phyloP scores from a whole-genome alignment of 2,797 vertebrate genomes.

The Mionectes olivaceus region DNA sequence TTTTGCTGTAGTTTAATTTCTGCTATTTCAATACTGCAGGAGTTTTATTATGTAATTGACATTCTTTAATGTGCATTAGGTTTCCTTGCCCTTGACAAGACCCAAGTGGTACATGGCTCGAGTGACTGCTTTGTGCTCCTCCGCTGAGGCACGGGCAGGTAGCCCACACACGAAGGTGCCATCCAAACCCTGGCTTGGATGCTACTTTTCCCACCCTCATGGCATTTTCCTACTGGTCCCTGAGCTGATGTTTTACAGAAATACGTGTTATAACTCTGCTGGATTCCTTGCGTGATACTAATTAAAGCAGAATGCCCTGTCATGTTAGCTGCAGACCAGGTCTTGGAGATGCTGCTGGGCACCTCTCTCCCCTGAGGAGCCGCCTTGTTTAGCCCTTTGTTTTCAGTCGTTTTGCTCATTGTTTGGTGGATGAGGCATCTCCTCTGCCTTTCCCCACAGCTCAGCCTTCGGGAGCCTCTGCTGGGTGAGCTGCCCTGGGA shows the following conservation, averaged over 20 bases:
- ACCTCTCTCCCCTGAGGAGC: background rate
- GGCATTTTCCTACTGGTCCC: background rate
- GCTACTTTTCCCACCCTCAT: background rate
- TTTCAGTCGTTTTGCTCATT: background rate
- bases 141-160: background rate
- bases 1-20: background rate
- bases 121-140: background rate
- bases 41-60: background rate
- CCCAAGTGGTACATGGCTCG: fast-evolving
- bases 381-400: background rate
- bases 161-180: fast-evolving
- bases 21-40: background rate
- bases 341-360: background rate
- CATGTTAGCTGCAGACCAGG: background rate
- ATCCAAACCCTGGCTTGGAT: background rate
- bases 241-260: background rate
- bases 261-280: fast-evolving
- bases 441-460: background rate
- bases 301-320: background rate
- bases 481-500: background rate
- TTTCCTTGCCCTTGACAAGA: background rate
- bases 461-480: background rate
- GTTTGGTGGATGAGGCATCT: background rate
- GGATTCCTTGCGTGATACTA: background rate
- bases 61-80: background rate